Percentiles rank a stretch among this genome's conserved stretches.
These are phyloP conservation scores for Melieria omissa DNA, from an alignment of 2,888 invertebrate species.

Conservation along the genomic window DNA sequence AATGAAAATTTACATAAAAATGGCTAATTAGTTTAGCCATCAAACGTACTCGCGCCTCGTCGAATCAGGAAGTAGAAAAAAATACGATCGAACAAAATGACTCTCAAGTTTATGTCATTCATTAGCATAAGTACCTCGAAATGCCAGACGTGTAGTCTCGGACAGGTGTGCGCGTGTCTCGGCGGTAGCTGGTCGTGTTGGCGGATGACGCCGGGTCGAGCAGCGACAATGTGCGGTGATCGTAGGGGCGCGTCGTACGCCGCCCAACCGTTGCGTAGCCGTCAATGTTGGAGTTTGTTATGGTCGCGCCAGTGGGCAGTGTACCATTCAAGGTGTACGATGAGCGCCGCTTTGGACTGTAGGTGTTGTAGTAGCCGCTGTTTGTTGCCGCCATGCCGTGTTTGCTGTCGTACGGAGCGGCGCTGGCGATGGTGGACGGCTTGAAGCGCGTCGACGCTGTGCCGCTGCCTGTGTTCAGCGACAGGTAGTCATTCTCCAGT, in stretches of 20 bases:
- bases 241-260: slow-evolving; percentile 61
- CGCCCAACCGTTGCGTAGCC: slow-evolving; percentile 66
- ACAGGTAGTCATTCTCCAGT: slow-evolving; percentile 53
- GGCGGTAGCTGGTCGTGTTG: slow-evolving; percentile 50
- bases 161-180: slow-evolving; percentile 58
- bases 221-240: slow-evolving; percentile 64
- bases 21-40: no score
- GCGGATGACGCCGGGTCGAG: slow-evolving; percentile 58
- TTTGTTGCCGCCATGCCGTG: slow-evolving; percentile 38
- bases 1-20: no score
- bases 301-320: slow-evolving; percentile 38
- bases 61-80: no score
- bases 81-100: no score
- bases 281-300: slow-evolving; percentile 55
- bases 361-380: slow-evolving; percentile 61
- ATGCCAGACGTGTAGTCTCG: slow-evolving; percentile 58
- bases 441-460: slow-evolving; percentile 56
- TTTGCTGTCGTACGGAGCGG: slow-evolving; percentile 53
- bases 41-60: no score
- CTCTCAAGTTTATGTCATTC: no score
- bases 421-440: slow-evolving; percentile 52
- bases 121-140: slow-evolving; percentile 53
- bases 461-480: slow-evolving; percentile 35
- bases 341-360: slow-evolving; percentile 64
- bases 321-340: slow-evolving; percentile 60